Percentiles rank a stretch among this genome's conserved stretches.
Conservation (phyloP, 1,140 invertebrate species). For the Dinoponera quadriceps region DNA sequence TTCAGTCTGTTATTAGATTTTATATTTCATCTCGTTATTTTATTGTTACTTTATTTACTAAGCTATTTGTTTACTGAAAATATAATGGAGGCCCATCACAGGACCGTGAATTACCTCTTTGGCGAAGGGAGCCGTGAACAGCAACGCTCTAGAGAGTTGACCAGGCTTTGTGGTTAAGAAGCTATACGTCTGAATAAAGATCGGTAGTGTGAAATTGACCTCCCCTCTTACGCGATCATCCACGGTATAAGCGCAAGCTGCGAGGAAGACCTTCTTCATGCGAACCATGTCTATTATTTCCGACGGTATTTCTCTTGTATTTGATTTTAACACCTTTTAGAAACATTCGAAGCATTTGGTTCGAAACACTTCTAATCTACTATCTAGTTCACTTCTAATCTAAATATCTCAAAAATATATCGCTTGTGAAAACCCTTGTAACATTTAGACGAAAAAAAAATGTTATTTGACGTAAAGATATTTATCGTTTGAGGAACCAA, state of each 20-base stretch:
- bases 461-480: no score
- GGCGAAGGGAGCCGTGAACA: conserved; percentile 95
- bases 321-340: conserved; percentile 55
- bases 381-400: no score
- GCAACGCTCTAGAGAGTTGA: conserved; percentile 91
- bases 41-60: no score
- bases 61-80: neutral
- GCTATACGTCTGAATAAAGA: conserved; percentile 92
- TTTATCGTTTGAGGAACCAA: no score
- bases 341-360: neutral
- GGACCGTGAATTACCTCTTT: conserved; percentile 85
- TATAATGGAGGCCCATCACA: neutral
- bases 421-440: no score
- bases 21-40: no score
- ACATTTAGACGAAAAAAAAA: no score
- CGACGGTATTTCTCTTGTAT: conserved; percentile 80
- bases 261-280: conserved; percentile 88
- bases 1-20: no score
- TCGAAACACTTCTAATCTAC: no score
- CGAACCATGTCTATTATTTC: conserved; percentile 81
- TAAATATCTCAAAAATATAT: no score
- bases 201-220: conserved; percentile 92
- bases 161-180: conserved; percentile 91
- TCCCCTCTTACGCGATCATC: conserved; percentile 87
- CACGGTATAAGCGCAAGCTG: conserved; percentile 90